Evolutionary conservation across 2,888 invertebrate genomes (phyloP), one percentile per base, ranked within the genome.

Genomic region (Pimpla rufipes): DNA sequence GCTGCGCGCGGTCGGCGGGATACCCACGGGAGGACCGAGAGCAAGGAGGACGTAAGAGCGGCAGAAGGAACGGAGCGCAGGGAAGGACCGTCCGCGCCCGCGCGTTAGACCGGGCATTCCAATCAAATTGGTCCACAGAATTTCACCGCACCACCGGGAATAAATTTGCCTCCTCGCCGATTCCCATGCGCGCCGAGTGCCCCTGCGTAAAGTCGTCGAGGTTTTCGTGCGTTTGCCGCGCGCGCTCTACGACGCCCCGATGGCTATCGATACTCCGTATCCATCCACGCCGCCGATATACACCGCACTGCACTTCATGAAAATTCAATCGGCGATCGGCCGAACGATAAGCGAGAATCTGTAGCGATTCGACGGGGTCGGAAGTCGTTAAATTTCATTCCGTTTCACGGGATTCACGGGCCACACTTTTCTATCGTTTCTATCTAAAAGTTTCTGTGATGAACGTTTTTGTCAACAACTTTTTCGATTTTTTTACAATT

Each of bases 81-180:
- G 29, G 37, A 70, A 80, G 67, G 73, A 73, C 67, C 76, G 62
- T 52, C 76, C 23, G 79, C 64, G 64, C 37, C 64, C 64, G 55
- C 66, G 75, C 71, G 76, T 79, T 77, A 68, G 71, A 81, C 80
- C 80, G 73, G 73, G 73, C 83, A 83, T 77, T 83, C 76, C 77
- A 71, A 80, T 80, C 62, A 80, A 80, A 79, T 79, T 80, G 80
- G 76, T 73, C 79, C 77, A 77, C 80, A 83, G 77, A 83, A 80
- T 83, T n/a, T 73, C 73, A 83, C 62, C 76, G 50, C 59, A 64
- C 68, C 76, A 67, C 59, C 78, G 74, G 52, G 78, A 82, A 78
- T 82, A 82, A 74, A 78, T 82, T 74, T 73, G 74, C 82, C 82
- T 64, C 73, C 62, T 68, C 52, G 50, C 55, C 64, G 62, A 74